Evolutionary conservation across 30 jellyfish, hydroid and myxozoan genomes (phyloP).

Genomic region (Turritopsis dohrnii): DNA sequence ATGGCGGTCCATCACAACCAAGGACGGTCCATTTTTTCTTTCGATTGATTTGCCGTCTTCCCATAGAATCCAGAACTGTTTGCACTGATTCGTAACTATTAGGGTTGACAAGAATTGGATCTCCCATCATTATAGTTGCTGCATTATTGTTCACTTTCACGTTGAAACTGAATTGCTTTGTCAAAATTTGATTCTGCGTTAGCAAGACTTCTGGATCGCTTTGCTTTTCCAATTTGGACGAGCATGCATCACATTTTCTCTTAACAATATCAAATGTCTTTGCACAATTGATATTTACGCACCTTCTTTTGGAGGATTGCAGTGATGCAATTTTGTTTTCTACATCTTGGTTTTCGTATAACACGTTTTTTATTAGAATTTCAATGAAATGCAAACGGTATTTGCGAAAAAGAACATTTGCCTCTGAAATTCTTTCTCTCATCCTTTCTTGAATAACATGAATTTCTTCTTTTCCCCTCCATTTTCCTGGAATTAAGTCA

Average conservation of each 20-base stretch:
- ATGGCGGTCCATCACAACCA: constrained; percentile 17
- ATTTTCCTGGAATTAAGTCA: too few species aligned
- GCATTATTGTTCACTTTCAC: neutral
- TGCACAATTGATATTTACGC: too few species aligned
- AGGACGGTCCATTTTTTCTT: neutral
- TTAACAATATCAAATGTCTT: neutral
- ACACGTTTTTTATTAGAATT: too few species aligned
- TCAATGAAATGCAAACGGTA: too few species aligned
- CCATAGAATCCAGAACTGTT: neutral
- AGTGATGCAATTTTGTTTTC: too few species aligned
- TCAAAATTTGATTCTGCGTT: neutral
- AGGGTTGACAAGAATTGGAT: neutral
- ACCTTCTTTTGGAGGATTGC: too few species aligned
- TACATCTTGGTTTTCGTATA: too few species aligned
- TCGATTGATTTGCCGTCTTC: neutral
- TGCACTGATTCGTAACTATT: neutral
- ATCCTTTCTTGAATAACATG: too few species aligned
- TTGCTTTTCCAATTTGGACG: neutral
- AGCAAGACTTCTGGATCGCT: neutral
- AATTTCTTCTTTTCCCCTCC: too few species aligned
- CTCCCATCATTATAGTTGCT: neutral
- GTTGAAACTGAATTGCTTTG: neutral
- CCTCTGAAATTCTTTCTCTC: too few species aligned
- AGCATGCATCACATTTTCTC: neutral
- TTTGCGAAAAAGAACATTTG: too few species aligned